Evolutionary conservation across 2,113 vertebrate species (phyloP).

Genomic region (Gorsachius goisagi): DNA sequence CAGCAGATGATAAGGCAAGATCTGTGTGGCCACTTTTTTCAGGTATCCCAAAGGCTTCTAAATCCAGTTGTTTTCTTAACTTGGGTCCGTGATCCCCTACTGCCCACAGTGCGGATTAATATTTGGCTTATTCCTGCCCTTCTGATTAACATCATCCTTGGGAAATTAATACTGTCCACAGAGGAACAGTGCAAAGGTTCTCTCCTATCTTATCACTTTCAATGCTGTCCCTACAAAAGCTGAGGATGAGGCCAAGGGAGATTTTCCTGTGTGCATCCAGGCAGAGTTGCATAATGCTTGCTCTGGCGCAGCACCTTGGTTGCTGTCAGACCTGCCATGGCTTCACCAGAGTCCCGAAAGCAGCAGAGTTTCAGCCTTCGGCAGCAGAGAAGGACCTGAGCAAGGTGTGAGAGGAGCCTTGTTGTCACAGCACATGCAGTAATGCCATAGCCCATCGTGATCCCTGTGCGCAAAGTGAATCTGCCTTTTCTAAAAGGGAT

Average conservation of each 20-base stretch:
- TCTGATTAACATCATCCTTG: background rate
- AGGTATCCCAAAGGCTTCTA: background rate
- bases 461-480: background rate
- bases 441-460: accelerated
- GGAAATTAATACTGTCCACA: background rate
- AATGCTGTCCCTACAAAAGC: background rate
- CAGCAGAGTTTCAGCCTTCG: background rate
- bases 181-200: background rate
- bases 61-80: background rate
- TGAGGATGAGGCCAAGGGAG: background rate
- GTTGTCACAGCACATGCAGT: background rate
- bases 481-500: background rate
- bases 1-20: background rate
- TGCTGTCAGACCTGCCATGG: background rate
- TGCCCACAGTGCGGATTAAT: background rate
- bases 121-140: background rate
- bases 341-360: background rate
- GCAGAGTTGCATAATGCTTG: background rate
- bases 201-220: background rate
- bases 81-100: background rate
- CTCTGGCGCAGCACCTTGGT: background rate
- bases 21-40: background rate
- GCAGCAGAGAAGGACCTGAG: background rate
- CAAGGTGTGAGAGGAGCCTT: background rate
- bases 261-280: background rate